Conservation (phyloP, 2,888 invertebrate species). For the Epinotia ramella region DNA sequence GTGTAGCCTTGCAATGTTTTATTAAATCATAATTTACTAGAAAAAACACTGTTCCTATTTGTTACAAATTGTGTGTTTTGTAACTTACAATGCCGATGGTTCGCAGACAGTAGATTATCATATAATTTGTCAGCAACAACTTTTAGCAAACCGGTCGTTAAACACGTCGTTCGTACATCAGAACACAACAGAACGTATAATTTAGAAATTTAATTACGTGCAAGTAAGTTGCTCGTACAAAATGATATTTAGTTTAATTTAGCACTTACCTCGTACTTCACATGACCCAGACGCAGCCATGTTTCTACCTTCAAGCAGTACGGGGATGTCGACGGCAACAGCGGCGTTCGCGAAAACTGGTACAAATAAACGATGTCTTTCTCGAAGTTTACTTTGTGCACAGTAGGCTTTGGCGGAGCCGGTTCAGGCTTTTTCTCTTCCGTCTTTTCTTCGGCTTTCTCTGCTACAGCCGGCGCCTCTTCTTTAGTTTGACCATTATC, state of each 20-base stretch:
- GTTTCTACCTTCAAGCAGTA: slow-evolving; percentile 98
- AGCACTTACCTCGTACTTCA: slow-evolving; percentile 95
- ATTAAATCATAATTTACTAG: background rate
- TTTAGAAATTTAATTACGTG: background rate
- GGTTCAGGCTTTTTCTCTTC: slow-evolving; percentile 87
- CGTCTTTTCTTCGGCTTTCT: slow-evolving; percentile 76
- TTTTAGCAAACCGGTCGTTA: slow-evolving; percentile 5
- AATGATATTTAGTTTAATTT: slow-evolving; percentile 3
- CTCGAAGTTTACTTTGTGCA: slow-evolving; percentile 95
- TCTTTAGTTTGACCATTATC: slow-evolving; percentile 80
- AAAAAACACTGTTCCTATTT: background rate
- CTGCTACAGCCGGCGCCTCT: slow-evolving; percentile 74
- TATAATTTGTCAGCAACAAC: background rate
- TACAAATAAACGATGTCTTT: slow-evolving; percentile 97
- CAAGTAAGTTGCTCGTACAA: slow-evolving; percentile 14
- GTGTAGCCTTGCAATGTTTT: slow-evolving; percentile 12
- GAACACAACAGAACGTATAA: background rate
- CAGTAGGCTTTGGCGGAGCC: slow-evolving; percentile 90
- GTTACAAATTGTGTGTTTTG: no score
- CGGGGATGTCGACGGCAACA: slow-evolving; percentile 95
- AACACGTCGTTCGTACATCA: background rate
- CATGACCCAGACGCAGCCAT: slow-evolving; percentile 95
- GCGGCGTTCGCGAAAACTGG: slow-evolving; percentile 96
- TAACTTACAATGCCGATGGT: background rate
- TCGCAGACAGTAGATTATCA: background rate